These are phyloP conservation scores for Sinocyclocheilus anophthalmus DNA, from an alignment of 2,113 vertebrate genomes.

Conservation along the genomic window DNA sequence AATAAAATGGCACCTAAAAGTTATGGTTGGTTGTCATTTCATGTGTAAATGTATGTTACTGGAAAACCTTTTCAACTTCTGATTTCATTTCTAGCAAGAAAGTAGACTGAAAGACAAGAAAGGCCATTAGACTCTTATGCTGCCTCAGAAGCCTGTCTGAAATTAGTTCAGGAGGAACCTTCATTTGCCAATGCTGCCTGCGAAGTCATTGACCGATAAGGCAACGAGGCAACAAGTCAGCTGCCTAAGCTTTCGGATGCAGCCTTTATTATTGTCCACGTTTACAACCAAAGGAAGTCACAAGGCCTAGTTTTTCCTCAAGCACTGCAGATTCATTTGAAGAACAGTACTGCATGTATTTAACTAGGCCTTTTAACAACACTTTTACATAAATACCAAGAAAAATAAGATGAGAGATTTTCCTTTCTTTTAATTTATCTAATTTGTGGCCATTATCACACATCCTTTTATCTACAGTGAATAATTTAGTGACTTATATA, in stretches of 20 bases:
- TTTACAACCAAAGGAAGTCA: not conserved
- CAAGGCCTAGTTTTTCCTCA: not conserved
- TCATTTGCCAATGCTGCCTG: not conserved
- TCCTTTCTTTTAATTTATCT: not conserved
- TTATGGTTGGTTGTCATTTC: no score
- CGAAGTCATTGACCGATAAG: not conserved
- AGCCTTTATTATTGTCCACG: not conserved
- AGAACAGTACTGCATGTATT: not conserved
- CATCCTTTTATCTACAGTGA: not conserved
- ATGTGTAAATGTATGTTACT: no score
- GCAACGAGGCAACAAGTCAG: not conserved
- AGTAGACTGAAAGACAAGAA: no score
- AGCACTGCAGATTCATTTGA: not conserved
- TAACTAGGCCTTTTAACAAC: not conserved
- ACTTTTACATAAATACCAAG: not conserved
- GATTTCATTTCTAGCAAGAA: no score
- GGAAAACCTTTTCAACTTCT: no score
- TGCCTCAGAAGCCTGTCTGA: not conserved
- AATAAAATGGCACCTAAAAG: no score
- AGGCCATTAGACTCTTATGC: no score
- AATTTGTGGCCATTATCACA: not conserved
- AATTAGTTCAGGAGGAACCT: not conserved
- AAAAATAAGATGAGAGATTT: not conserved
- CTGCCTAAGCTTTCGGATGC: not conserved
- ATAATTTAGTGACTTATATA: not conserved